Base-by-base conservation (phyloP, 1,140 invertebrate species). In the Drosophila biarmipes region DNA sequence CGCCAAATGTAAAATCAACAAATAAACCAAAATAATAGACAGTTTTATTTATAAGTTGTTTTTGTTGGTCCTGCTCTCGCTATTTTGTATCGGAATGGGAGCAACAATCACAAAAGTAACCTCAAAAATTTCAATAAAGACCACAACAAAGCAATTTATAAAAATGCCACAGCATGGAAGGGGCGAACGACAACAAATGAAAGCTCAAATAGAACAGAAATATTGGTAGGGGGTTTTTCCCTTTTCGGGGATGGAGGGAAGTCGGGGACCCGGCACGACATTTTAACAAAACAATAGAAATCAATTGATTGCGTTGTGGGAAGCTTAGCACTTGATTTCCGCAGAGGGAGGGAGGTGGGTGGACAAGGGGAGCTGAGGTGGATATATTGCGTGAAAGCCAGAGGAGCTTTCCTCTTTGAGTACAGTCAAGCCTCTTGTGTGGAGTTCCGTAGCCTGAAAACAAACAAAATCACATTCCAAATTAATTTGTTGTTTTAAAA, bases 211-310 rank as follows among this genome's bases (percentile, higher is more conserved):
- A 71, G 74, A 76, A 64, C 71, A 66, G 43, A 81, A 78, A 73
- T 85, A 80, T 77, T 74, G 61, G 56, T 34, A 21, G 31, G 38
- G 38, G 55, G 4, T n/a, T 11, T 21, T 24, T 38, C 63, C 31
- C 63, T 46, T 45, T 7, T n/a, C 34, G 12, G 34, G 19, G 10
- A 43, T 19, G 24, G 24, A 10, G 8, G 35, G n/a, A 52, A 31
- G 43, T n/a, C n/a, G 24, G 37, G 46, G 51, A 57, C 53, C 58
- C 78, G 55, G 66, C 69, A 82, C 78, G 78, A 87, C 84, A 89
- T 89, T 89, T 87, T 82, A 82, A 89, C 84, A 87, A 87, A 87
- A 87, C 82, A 87, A 87, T 87, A 87, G 84, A 87, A 87, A 87
- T 87, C 84, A 89, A 87, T 87, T 87, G 84, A 89, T 87, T 89